Percentiles rank a stretch among this genome's conserved stretches.
phyloP scores from a whole-genome alignment of 2,888 invertebrate species.

The Philonicus albiceps region DNA sequence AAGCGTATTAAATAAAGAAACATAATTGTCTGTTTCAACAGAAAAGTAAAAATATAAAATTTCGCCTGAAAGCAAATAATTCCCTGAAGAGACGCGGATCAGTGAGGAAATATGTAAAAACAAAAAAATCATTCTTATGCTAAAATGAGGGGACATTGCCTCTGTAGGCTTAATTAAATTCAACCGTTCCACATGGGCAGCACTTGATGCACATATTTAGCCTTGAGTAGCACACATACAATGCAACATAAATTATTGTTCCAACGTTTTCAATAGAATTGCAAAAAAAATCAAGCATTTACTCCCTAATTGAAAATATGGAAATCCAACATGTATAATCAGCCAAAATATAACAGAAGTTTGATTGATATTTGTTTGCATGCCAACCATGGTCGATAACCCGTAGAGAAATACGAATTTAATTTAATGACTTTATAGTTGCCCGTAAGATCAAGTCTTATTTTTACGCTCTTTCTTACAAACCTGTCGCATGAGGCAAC shows the following conservation, averaged over 20 bases:
- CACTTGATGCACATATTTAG: background rate
- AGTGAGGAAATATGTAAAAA: background rate
- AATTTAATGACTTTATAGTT: background rate
- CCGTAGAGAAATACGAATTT: background rate
- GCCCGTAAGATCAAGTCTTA: background rate
- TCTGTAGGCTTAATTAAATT: background rate
- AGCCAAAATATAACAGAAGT: background rate
- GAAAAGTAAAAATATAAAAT: background rate
- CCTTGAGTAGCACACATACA: background rate
- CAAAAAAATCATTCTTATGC: background rate
- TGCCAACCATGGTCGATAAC: background rate
- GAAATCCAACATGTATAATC: background rate
- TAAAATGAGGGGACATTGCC: background rate
- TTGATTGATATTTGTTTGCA: background rate
- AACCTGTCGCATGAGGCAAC: background rate
- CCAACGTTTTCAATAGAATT: background rate
- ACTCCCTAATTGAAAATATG: background rate
- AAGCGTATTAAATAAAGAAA: background rate
- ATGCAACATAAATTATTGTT: background rate
- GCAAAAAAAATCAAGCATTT: background rate
- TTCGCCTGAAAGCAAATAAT: background rate
- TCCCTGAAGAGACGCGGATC: background rate
- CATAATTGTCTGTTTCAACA: background rate
- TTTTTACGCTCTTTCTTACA: background rate
- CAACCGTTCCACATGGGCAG: background rate